Evolutionary conservation across 2,888 invertebrate species (phyloP), one percentile per base, ranked within the genome.

Genomic region (Zele albiditarsus): DNA sequence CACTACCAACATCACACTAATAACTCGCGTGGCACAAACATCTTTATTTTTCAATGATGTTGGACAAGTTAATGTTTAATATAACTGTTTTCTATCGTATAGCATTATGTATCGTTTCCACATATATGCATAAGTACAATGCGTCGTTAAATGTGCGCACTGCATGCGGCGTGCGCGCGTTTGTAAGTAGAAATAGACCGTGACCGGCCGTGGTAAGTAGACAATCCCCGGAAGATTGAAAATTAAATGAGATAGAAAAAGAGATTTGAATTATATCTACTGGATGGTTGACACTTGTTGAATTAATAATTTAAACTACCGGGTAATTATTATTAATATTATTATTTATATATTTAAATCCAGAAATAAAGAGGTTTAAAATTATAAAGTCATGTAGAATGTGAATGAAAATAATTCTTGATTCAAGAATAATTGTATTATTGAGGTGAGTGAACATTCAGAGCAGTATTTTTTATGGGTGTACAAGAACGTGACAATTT

Each of bases 111-210:
- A 85, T 86, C 84, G 84, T 81, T 82, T 84, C 80, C 82, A 83
- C 84, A 84, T 86, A 86, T 85, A 85, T 85, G 84, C 85, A 85
- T 83, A 84, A 81, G 83, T 82, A 88, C 88, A 88, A 87, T 88
- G 84, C 85, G 83, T 87, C 87, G 86, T 88, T 88, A 88, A 76
- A 79, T 68, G 72, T 57, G 74, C 82, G 82, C 82, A 57, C 8
- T 10, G n/a, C n/a, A 20, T 53, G 53, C 6, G 53, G 53, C 53
- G 20, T 53, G 76, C 69, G 72, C 49, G 62, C 60, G 69, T 46
- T 58, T 58, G 80, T 82, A 83, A 82, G 31, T 49, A 83, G 84
- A 86, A 86, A 85, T 85, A 85, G 86, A 86, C 83, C 86, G 81
- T 82, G 84, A 85, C 84, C 82, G 83, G 79, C 4, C 20, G 78